Base-by-base conservation (phyloP, 1,140 invertebrate genomes). In the Pemphigus obesinymphae region DNA sequence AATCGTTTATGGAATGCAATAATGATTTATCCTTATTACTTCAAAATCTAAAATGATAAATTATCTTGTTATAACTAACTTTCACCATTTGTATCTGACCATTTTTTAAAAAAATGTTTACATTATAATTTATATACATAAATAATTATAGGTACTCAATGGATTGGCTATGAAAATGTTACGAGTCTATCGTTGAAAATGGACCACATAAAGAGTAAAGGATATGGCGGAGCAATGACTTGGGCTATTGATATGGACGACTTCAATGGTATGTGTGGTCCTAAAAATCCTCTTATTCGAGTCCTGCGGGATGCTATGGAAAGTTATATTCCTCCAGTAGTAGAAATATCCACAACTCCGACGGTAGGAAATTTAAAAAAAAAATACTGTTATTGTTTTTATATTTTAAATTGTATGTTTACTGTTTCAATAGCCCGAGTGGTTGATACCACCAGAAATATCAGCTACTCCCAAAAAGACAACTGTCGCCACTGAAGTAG, bases 161-260 rank as follows among this genome's bases (percentile, higher is more conserved):
- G 96, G 96, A 93, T 97, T 31, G 95, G 96, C 17, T 97, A 96
- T 85, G 96, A 98, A 86, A 92, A 96, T 85, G 87, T 89, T 5
- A 89, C 90, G 84, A 94, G 93, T 85, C 87, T 96, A 1, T 91
- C 93, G 84, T 93, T 94, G 72, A 97, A 97, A 88, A 94, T 96
- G 92, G 92, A 95, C 84, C 95, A 90, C 86, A 93, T 96, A 82
- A 94, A 93, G 85, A 85, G 90, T 17, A 93, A 92, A 85, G 93
- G 93, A 0, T 95, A 96, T 85, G 91, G 92, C 0, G 95, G 95
- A 7, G 85, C 85, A 13, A 97, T 97, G 95, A 93, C 91, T 13
- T 97, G 95, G 95, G 94, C 94, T 7, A 93, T 95, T 66, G 94
- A 95, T 83, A 94, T 95, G 93, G 94, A 95, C 81, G 94, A 95